phyloP scores from a whole-genome alignment of 2,113 vertebrate genomes.

The Cercocebus atys region DNA sequence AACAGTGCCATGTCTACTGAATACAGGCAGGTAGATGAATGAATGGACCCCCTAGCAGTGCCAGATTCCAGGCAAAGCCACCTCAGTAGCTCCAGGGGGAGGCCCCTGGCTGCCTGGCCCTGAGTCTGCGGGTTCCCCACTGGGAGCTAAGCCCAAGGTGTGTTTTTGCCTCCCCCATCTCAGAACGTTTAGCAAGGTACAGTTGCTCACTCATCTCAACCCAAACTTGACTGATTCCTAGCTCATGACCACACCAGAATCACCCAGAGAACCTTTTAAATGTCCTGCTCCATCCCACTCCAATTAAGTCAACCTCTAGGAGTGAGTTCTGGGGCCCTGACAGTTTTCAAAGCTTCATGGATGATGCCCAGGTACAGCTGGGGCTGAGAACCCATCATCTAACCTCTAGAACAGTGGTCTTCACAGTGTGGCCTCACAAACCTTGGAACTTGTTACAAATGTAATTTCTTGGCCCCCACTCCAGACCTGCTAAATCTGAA shows the following conservation, averaged over 20 bases:
- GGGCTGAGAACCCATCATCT: not conserved
- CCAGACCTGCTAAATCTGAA: not conserved
- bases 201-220: rapidly evolving
- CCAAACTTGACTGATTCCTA: rapidly evolving
- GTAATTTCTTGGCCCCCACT: not conserved
- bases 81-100: not conserved
- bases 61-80: not conserved
- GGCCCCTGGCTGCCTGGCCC: not conserved
- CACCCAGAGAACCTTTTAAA: not conserved
- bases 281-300: not conserved
- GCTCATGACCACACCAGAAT: not conserved
- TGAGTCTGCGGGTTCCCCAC: too few relatives aligned
- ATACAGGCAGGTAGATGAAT: too few relatives aligned
- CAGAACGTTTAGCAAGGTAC: not conserved
- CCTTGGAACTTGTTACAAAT: not conserved
- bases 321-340: not conserved
- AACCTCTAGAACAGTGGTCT: not conserved
- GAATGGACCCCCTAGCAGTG: rapidly evolving
- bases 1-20: rapidly evolving
- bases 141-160: not conserved
- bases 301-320: not conserved
- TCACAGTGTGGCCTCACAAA: too few relatives aligned
- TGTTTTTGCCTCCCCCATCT: not conserved
- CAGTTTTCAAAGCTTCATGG: not conserved
- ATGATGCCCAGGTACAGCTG: not conserved